These are phyloP conservation scores for Hyposoter dolosus DNA, from an alignment of 2,888 invertebrate genomes.

Conservation along the genomic window DNA sequence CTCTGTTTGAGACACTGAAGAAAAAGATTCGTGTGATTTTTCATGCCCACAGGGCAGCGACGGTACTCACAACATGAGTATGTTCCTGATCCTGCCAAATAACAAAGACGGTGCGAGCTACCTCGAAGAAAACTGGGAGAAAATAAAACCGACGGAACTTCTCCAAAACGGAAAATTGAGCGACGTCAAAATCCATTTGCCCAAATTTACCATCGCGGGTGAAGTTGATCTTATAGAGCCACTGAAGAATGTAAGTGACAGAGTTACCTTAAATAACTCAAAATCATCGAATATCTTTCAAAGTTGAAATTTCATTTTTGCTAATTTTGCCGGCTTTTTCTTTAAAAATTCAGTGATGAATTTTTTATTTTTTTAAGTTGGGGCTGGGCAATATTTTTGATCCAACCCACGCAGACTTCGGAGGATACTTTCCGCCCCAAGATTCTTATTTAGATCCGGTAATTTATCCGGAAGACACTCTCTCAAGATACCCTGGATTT, in stretches of 20 bases:
- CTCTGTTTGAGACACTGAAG: too few species aligned
- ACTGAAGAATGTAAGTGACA: constrained; percentile 26
- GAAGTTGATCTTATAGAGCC: constrained; percentile 15
- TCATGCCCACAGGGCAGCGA: constrained; percentile 9
- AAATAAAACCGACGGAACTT: constrained; percentile 23
- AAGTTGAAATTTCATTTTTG: too few species aligned
- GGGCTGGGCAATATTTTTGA: constrained; percentile 61
- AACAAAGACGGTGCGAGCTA: constrained; percentile 11
- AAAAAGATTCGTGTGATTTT: too few species aligned
- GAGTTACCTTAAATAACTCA: not conserved
- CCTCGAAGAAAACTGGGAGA: constrained; percentile 42
- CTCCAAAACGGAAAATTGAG: not conserved
- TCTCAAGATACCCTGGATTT: not conserved
- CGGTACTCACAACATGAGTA: constrained; percentile 26
- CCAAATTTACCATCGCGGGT: constrained; percentile 49
- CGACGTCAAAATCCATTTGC: not conserved
- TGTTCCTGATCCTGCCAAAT: constrained; percentile 58
- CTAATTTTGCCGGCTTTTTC: not conserved
- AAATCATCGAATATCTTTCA: not conserved
- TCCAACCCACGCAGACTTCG: not conserved
- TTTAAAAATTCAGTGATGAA: constrained; percentile 73
- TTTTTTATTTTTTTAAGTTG: constrained; percentile 86
- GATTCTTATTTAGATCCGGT: not conserved
- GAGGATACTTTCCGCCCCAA: not conserved
- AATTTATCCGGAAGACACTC: not conserved